phyloP scores from a whole-genome alignment of 2,113 vertebrate genomes.

The Hemiscyllium ocellatum region DNA sequence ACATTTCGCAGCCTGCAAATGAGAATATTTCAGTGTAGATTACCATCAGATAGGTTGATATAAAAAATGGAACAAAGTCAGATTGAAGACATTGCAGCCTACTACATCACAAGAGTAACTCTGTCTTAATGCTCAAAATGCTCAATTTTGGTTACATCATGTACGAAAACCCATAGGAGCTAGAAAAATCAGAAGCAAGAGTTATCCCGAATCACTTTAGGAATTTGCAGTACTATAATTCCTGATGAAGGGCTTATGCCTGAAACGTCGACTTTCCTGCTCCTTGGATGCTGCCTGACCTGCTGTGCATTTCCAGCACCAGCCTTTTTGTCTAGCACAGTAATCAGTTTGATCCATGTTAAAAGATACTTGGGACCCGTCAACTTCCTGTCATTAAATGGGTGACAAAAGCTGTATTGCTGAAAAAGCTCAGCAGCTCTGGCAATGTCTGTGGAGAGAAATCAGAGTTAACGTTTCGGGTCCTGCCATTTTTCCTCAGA shows the following conservation, averaged over 20 bases:
- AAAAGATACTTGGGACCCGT: background rate
- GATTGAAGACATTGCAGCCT: background rate
- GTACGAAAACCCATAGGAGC: background rate
- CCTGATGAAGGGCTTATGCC: too few species aligned
- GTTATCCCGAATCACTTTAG: background rate
- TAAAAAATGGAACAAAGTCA: background rate
- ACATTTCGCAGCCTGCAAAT: background rate
- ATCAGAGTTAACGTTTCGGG: too few species aligned
- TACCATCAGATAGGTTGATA: background rate
- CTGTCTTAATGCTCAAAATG: background rate
- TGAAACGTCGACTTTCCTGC: too few species aligned
- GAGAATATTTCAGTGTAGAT: background rate
- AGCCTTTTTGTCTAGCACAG: too few species aligned
- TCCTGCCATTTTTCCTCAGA: too few species aligned
- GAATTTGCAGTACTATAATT: background rate
- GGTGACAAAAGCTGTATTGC: too few species aligned
- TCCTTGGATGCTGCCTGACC: too few species aligned
- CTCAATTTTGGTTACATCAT: background rate
- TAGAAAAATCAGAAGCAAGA: background rate
- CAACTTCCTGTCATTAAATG: background rate
- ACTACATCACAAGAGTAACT: background rate
- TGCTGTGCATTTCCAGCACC: too few species aligned
- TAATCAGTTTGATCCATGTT: background rate
- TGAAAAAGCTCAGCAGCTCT: too few species aligned
- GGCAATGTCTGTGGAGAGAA: too few species aligned